Percentiles rank a stretch among this genome's conserved stretches.
Conservation (phyloP, 2,888 invertebrate genomes). For the Andrena flavipes region DNA sequence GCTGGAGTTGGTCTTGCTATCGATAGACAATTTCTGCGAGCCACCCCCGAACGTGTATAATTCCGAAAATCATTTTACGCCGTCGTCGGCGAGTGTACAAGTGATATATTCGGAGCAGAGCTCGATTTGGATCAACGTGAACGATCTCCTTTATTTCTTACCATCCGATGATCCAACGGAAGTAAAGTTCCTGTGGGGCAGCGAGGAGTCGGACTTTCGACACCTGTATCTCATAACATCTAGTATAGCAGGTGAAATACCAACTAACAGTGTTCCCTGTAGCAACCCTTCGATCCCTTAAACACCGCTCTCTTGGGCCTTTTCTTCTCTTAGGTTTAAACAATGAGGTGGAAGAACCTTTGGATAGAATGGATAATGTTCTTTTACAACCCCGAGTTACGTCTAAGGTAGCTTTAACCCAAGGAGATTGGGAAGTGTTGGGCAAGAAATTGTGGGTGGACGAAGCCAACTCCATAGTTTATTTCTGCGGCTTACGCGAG, state of each 20-base stretch:
- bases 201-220: constrained; percentile 95
- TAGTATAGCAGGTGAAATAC: constrained; percentile 81
- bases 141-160: constrained; percentile 95
- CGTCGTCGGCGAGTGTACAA: constrained; percentile 85
- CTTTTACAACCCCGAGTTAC: constrained; percentile 88
- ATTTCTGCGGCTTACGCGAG: constrained; percentile 96
- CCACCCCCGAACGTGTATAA: constrained; percentile 86
- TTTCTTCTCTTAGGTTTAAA: constrained; percentile 78
- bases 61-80: constrained; percentile 83
- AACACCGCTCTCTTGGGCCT: too few relatives aligned
- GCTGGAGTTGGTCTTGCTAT: constrained; percentile 93
- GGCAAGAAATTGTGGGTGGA: constrained; percentile 96
- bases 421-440: constrained; percentile 97
- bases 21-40: constrained; percentile 91
- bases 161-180: constrained; percentile 86
- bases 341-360: constrained; percentile 86
- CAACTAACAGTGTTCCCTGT: background rate
- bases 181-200: constrained; percentile 94
- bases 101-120: constrained; percentile 87
- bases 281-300: background rate
- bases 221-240: constrained; percentile 94
- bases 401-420: constrained; percentile 91
- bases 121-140: constrained; percentile 97
- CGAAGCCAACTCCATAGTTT: constrained; percentile 91
- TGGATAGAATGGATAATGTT: constrained; percentile 86